phyloP scores from a whole-genome alignment of 2,888 invertebrate species.

The Polyommatus icarus region DNA sequence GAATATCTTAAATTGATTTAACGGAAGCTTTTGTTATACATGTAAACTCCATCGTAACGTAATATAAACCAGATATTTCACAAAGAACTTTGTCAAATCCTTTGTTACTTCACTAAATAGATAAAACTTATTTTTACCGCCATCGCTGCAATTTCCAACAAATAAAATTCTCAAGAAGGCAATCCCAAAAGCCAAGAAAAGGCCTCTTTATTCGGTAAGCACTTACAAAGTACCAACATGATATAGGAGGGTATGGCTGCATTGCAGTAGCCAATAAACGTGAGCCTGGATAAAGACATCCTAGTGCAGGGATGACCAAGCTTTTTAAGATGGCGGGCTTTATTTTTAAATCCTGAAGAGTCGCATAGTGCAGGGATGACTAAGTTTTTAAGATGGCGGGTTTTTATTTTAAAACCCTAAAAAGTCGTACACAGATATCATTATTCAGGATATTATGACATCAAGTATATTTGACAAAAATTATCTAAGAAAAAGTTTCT shows the following conservation, averaged over 20 bases:
- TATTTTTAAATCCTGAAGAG: too few relatives aligned
- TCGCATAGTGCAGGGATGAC: background rate
- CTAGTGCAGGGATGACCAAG: background rate
- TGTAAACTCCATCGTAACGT: too few relatives aligned
- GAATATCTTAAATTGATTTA: too few relatives aligned
- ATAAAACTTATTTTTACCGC: background rate
- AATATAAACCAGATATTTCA: too few relatives aligned
- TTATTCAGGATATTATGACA: too few relatives aligned
- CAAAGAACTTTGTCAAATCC: background rate
- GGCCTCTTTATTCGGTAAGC: background rate
- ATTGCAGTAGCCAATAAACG: constrained; percentile 23
- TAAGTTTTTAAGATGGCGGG: background rate
- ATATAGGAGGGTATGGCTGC: constrained; percentile 14
- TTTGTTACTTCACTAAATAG: background rate
- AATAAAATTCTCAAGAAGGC: background rate
- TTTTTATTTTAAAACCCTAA: too few relatives aligned
- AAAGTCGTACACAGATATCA: too few relatives aligned
- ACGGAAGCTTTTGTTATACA: too few relatives aligned
- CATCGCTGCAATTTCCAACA: background rate
- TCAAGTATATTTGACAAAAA: too few relatives aligned
- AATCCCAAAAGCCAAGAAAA: constrained; percentile 7
- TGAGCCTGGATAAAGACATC: constrained; percentile 1
- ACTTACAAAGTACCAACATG: constrained; percentile 5
- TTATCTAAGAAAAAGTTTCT: too few relatives aligned
- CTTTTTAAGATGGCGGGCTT: too few relatives aligned